Evolutionary conservation across 2,888 invertebrate genomes (phyloP).

Genomic region (Phyto melanocephala): DNA sequence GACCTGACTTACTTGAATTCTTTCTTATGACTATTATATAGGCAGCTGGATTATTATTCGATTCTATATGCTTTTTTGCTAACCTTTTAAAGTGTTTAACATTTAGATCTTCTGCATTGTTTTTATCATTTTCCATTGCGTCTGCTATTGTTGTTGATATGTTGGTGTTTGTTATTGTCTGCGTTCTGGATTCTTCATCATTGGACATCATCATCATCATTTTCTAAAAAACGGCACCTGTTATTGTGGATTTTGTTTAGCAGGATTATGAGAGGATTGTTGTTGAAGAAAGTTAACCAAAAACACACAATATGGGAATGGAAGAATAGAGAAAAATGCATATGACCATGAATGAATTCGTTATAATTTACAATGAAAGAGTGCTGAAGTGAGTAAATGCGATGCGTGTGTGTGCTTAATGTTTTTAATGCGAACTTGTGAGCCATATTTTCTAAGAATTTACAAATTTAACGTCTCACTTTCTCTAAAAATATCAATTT

Average conservation of each 20-base stretch:
- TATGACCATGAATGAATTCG: slow-evolving; percentile 72
- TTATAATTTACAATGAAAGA: slow-evolving; percentile 45
- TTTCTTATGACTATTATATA: slow-evolving; percentile 59
- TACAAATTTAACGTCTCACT: too few species aligned
- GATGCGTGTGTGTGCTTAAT: neutral
- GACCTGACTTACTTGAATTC: slow-evolving; percentile 13
- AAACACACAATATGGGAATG: slow-evolving; percentile 53
- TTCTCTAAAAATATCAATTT: too few species aligned
- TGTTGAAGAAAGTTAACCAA: slow-evolving; percentile 26
- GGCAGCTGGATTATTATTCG: slow-evolving; percentile 41
- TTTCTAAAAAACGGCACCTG: slow-evolving; percentile 78
- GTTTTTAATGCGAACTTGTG: neutral
- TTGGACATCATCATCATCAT: slow-evolving; percentile 52
- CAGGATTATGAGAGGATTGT: slow-evolving; percentile 55
- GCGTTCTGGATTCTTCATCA: slow-evolving; percentile 47
- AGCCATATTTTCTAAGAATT: too few species aligned
- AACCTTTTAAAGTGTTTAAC: slow-evolving; percentile 65
- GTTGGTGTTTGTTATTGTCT: slow-evolving; percentile 37
- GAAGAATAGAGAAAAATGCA: slow-evolving; percentile 65
- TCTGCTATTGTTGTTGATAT: slow-evolving; percentile 14
- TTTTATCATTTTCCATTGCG: neutral
- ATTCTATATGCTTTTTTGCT: slow-evolving; percentile 63
- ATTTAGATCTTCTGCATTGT: slow-evolving; percentile 1
- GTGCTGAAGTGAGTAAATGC: slow-evolving; percentile 14
- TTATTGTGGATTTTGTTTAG: slow-evolving; percentile 71